Conservation (phyloP, 2,797 vertebrate species). For the Antennarius maculatus region DNA sequence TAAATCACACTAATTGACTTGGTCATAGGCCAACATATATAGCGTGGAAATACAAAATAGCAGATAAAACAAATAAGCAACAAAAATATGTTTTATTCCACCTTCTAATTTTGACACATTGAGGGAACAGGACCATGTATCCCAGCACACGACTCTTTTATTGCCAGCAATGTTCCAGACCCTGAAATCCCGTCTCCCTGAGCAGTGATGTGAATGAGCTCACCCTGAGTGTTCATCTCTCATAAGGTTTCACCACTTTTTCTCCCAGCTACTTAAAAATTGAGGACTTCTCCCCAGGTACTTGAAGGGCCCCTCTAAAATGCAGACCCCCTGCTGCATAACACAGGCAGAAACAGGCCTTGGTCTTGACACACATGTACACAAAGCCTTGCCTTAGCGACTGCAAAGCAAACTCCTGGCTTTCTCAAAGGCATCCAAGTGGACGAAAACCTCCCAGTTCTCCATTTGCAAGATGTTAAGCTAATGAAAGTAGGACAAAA, state of each 20-base stretch:
- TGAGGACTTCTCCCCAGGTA: conserved; percentile 24
- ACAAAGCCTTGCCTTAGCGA: conserved; percentile 11
- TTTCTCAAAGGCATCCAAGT: conserved; percentile 27
- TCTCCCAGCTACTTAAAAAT: conserved; percentile 22
- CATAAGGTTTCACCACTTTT: conserved; percentile 19
- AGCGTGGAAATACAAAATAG: conserved; percentile 41
- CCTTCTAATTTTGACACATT: conserved; percentile 22
- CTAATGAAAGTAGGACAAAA: conserved; percentile 35
- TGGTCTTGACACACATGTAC: conserved; percentile 25
- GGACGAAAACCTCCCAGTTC: conserved; percentile 24
- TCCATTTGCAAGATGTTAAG: conserved; percentile 25
- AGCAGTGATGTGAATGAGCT: conserved; percentile 28
- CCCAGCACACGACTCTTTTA: conserved; percentile 30
- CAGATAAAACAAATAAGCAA: conserved; percentile 43
- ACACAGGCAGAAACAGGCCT: conserved; percentile 13
- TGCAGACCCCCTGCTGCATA: conserved; percentile 34
- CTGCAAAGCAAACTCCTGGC: conserved; percentile 23
- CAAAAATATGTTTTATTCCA: conserved; percentile 25
- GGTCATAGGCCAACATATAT: conserved; percentile 57
- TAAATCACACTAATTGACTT: conserved; percentile 72
- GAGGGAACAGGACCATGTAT: conserved; percentile 25
- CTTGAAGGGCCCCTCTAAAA: conserved; percentile 14
- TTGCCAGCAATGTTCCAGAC: conserved; percentile 34
- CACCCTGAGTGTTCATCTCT: conserved; percentile 22
- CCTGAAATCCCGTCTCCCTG: conserved; percentile 23